Percentiles rank a stretch among this genome's conserved stretches.
These are phyloP conservation scores for Pogonocichla stellata DNA, from an alignment of 2,113 vertebrate species.

Conservation along the genomic window DNA sequence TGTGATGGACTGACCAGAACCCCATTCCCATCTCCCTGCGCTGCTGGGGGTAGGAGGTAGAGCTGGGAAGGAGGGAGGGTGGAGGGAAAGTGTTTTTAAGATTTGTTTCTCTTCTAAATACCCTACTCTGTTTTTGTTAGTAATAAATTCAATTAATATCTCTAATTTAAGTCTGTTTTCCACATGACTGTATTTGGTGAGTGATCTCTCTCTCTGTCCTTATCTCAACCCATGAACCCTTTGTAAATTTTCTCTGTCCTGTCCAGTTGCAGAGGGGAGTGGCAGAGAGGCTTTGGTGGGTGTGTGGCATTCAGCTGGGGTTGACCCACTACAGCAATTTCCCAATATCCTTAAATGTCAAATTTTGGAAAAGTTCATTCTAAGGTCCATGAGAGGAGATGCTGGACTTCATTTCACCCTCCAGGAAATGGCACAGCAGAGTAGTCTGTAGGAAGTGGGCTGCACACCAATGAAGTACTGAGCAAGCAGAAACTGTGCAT, in stretches of 20 bases:
- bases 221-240: not conserved
- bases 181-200: fast-evolving
- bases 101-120: not conserved
- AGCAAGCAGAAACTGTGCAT: not conserved
- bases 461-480: not conserved
- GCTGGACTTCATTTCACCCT: not conserved
- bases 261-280: not conserved
- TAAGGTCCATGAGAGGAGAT: not conserved
- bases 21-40: not conserved
- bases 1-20: too few relatives aligned
- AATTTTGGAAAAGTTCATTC: not conserved
- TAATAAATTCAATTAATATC: not conserved
- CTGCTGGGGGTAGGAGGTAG: fast-evolving
- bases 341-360: not conserved
- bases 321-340: not conserved
- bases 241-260: not conserved
- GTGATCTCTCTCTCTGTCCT: fast-evolving
- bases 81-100: not conserved
- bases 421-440: not conserved
- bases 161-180: not conserved
- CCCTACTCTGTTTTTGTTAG: not conserved
- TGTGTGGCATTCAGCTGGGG: not conserved
- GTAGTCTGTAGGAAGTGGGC: not conserved
- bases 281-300: not conserved
- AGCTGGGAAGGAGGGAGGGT: not conserved